Evolutionary conservation across 1,140 invertebrate genomes (phyloP), one percentile per base, ranked within the genome.

Genomic region (Scylla paramamosain): DNA sequence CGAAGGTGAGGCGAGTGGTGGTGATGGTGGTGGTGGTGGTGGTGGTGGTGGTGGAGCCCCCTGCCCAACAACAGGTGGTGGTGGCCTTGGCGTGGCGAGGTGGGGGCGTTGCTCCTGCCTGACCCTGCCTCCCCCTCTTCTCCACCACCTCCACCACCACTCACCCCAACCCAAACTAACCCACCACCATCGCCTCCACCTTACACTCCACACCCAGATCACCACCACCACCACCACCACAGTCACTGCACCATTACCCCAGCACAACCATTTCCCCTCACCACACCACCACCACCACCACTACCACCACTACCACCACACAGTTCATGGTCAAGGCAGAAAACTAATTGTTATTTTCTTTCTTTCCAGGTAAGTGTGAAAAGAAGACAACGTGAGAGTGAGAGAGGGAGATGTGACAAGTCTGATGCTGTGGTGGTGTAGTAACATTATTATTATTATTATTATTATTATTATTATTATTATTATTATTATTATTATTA

Each of bases 401-500:
- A 77, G 67, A 77, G 67, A 77, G 25, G 67, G n/a, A n/a, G 67
- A 20, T 20, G 16, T 12, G 52, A 59, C 10, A 59, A 59, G 52
- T 59, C 39, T 59, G 16, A 59, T 14, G 52, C 52, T 14, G 52
- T 14, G 52, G 16, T n/a, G 67, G 67, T 77, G n/a, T 77, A n/a
- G 67, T 77, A 7, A 77, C 20, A 14, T 77, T 77, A 25, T 77
- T n/a, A 77, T 77, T 77, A n/a, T 77, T 77, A n/a, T 77, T 77
- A 20, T 77, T 59, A 59, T 59, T 59, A 59, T 77, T 77, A 77
- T 77, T 77, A n/a, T 77, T 77, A 77, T n/a, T 77, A 77, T 77
- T 77, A n/a, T 77, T 77, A n/a, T 77, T 77, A n/a, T 77, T 77
- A n/a, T n/a, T n/a, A n/a, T 77, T n/a, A n/a, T n/a, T n/a, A 20